Conservation (phyloP, 1,140 invertebrate species). For the Myzus persicae region DNA sequence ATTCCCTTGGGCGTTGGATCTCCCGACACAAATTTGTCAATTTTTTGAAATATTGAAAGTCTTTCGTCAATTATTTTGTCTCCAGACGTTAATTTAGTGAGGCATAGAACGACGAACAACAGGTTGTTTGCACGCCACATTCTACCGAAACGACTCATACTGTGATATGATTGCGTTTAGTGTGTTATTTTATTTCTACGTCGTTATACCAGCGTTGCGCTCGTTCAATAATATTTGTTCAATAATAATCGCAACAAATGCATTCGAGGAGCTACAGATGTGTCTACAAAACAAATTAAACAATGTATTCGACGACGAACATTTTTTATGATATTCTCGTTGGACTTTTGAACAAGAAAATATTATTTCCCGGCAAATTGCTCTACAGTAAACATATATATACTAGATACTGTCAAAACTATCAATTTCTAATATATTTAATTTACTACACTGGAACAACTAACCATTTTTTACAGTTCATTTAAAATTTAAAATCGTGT, state of each 20-base stretch:
- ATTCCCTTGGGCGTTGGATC: fast-evolving
- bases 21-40: background rate
- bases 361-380: no score
- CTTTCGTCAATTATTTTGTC: no score
- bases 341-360: no score
- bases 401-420: no score
- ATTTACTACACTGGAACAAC: no score
- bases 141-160: background rate
- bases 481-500: no score
- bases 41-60: background rate
- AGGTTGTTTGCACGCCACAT: background rate
- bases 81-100: background rate
- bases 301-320: background rate
- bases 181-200: background rate
- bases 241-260: background rate
- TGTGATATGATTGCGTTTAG: background rate
- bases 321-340: no score
- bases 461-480: no score
- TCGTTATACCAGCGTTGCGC: background rate
- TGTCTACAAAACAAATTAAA: background rate
- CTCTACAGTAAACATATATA: no score
- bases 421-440: no score
- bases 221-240: background rate
- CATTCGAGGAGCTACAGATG: background rate
- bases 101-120: background rate